phyloP scores from a whole-genome alignment of 1,140 invertebrate species.

The Tetranychus urticae region DNA sequence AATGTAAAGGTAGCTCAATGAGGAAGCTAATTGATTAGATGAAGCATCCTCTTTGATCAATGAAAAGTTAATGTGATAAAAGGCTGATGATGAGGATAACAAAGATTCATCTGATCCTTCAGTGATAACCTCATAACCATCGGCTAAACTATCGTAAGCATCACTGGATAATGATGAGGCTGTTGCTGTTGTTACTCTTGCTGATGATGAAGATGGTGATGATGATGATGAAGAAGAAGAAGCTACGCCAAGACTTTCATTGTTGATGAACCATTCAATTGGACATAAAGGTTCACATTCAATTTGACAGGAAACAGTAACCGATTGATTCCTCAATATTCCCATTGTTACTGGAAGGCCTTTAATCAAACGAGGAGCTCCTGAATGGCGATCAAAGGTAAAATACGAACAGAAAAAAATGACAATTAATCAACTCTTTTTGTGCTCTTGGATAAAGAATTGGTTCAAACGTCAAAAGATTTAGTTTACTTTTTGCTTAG shows the following conservation, averaged over 20 bases:
- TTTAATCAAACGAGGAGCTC: slow-evolving; percentile 59
- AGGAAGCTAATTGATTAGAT: slow-evolving; percentile 17
- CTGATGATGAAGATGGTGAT: not conserved
- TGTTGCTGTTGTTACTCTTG: slow-evolving; percentile 3
- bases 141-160: not conserved
- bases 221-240: not conserved
- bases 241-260: slow-evolving; percentile 8
- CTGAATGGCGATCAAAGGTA: slow-evolving; percentile 24
- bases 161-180: not conserved
- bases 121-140: not conserved
- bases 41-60: slow-evolving; percentile 39
- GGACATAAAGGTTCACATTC: slow-evolving; percentile 58
- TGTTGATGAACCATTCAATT: slow-evolving; percentile 57
- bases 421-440: not conserved
- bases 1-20: not conserved
- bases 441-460: too few relatives aligned
- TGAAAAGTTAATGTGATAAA: slow-evolving; percentile 30
- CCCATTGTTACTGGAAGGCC: slow-evolving; percentile 49
- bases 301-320: slow-evolving; percentile 56
- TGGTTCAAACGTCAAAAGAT: not conserved
- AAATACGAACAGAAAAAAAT: not conserved
- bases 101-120: not conserved
- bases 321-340: slow-evolving; percentile 33
- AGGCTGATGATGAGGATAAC: slow-evolving; percentile 16
- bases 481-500: not conserved